Percentiles rank a stretch among this genome's conserved stretches.
Conservation (phyloP, 2,888 invertebrate species). For the Drosophila atripex region DNA sequence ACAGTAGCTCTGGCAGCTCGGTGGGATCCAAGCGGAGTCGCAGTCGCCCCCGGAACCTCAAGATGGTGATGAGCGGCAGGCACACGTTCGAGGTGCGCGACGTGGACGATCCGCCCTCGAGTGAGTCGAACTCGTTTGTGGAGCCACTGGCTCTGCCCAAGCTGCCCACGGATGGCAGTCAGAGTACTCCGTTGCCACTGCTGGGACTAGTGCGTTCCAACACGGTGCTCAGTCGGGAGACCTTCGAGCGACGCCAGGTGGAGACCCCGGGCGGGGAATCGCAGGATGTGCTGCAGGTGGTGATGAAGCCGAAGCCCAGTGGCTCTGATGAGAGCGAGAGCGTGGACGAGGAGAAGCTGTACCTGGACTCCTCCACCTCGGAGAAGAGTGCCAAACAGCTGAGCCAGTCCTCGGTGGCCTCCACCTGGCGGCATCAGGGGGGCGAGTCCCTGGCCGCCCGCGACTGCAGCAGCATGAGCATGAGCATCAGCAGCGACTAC, state of each 20-base stretch:
- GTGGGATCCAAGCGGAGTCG: constrained; percentile 82
- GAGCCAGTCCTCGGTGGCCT: constrained; percentile 77
- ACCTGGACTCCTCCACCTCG: constrained; percentile 86
- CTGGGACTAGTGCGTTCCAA: constrained; percentile 83
- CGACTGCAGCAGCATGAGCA: constrained; percentile 85
- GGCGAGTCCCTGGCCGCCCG: constrained; percentile 87
- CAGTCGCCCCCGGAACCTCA: constrained; percentile 88
- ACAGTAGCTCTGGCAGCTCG: constrained; percentile 62
- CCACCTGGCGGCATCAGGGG: constrained; percentile 84
- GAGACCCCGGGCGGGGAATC: constrained; percentile 2
- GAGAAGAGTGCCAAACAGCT: constrained; percentile 84
- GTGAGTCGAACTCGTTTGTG: constrained; percentile 81
- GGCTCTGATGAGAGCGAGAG: constrained; percentile 84
- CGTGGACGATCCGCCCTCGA: constrained; percentile 84
- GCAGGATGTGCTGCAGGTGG: constrained; percentile 17
- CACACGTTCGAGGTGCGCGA: constrained; percentile 91
- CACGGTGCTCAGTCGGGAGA: constrained; percentile 81
- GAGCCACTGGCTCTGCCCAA: constrained; percentile 83
- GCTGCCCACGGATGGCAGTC: constrained; percentile 81
- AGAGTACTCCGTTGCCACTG: constrained; percentile 80
- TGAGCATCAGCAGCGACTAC: constrained; percentile 85
- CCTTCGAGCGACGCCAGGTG: constrained; percentile 66
- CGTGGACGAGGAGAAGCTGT: constrained; percentile 88
- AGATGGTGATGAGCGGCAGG: constrained; percentile 89
- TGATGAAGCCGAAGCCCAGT: constrained; percentile 43